Evolutionary conservation across 1,140 invertebrate species (phyloP), one percentile per base, ranked within the genome.

Genomic region (Ylistrum balloti): DNA sequence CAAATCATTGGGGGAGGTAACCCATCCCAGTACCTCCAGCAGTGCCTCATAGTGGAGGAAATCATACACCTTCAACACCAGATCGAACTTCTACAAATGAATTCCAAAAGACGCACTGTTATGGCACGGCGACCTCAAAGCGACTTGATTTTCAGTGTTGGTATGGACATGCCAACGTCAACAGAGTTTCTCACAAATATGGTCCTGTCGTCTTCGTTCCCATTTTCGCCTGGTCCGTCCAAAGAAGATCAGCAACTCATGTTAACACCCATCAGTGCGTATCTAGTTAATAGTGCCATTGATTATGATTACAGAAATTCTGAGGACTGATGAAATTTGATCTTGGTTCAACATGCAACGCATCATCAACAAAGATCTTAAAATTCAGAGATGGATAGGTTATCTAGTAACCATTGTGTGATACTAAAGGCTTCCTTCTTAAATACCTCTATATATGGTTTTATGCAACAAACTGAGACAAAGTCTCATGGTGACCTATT

Each of bases 1-100:
- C 98, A 99, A 95, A 98, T 98, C 86, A 97, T 97, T 7, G 97
- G 97, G 90, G 98, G 98, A 85, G 98, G 98, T 0, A 96, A 96
- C 90, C 97, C 97, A 35, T 97, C 98, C 90, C 96, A 97, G 15
- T 97, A 98, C 94, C 95, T 97, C 32, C 95, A 95, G 33, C 96
- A 96, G 90, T 95, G 95, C 86, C 91, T 96, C 20, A 93, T 96
- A 87, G 95, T 95, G 11, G 95, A 96, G 89, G 96, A 96, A 88
- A 94, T 96, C 22, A 88, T 95, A 22, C 93, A 93, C 34, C 89
- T 95, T 22, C 93, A 95, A 34, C 94, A 95, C 88, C 94, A 92
- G 89, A 91, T 95, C 0, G 91, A 94, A 86, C 90, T 87, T 88
- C 92, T 95, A 86, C 89, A 92, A 86, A 33, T 38, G 41, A 90